A percentile compares a stretch with the other conserved stretches of the same genome.
These are phyloP conservation scores for Dastarcus helophoroides DNA, from an alignment of 2,888 invertebrate genomes.

Conservation along the genomic window DNA sequence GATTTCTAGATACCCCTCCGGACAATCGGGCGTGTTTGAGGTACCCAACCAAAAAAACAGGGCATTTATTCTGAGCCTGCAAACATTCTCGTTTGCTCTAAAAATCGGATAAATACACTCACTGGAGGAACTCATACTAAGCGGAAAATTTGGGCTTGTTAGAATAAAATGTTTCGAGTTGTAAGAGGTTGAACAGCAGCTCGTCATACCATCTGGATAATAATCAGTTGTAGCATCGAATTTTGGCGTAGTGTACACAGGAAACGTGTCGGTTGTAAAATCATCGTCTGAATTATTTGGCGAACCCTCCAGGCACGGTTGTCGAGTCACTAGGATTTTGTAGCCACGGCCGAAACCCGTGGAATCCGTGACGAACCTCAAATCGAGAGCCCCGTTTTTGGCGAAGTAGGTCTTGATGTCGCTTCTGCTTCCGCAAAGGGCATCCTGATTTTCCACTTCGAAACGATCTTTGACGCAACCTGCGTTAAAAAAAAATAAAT, in stretches of 20 bases:
- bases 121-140: slow-evolving; percentile 28
- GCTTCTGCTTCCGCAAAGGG: slow-evolving; percentile 40
- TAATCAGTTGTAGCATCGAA: too few species aligned
- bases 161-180: slow-evolving; percentile 39
- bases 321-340: slow-evolving; percentile 40
- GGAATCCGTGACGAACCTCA: slow-evolving; percentile 39
- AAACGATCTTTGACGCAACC: slow-evolving; percentile 43
- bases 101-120: slow-evolving; percentile 44
- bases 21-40: slow-evolving; percentile 31
- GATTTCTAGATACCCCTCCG: slow-evolving; percentile 42
- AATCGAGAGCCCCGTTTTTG: slow-evolving; percentile 36
- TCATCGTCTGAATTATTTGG: too few species aligned
- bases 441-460: slow-evolving; percentile 38
- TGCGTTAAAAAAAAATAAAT: too few species aligned
- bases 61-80: slow-evolving; percentile 42
- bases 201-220: too few species aligned
- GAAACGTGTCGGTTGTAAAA: too few species aligned
- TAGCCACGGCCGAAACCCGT: slow-evolving; percentile 35
- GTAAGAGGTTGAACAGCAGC: slow-evolving; percentile 36
- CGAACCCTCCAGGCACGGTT: too few species aligned
- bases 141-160: slow-evolving; percentile 47
- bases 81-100: slow-evolving; percentile 38
- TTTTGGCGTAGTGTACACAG: too few species aligned
- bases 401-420: slow-evolving; percentile 40
- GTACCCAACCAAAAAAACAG: slow-evolving; percentile 44